Percentiles rank a stretch among this genome's conserved stretches.
These are phyloP conservation scores for Hyla sarda DNA, from an alignment of 2,113 vertebrate species.

Conservation along the genomic window DNA sequence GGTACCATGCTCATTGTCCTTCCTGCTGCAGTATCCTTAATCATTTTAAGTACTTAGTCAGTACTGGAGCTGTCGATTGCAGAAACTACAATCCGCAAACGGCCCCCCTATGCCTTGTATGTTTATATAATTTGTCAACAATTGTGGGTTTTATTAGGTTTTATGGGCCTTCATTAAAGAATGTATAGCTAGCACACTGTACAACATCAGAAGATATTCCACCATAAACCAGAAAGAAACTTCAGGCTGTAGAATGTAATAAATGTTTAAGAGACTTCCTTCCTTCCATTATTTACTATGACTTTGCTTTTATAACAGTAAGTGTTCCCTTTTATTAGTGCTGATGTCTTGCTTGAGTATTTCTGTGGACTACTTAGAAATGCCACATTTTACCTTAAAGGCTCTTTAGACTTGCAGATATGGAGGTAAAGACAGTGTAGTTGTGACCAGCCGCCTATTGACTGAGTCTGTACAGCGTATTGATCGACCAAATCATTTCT, in stretches of 20 bases:
- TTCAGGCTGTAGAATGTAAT: conserved; percentile 88
- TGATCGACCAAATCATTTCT: conserved; percentile 28
- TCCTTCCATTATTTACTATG: conserved; percentile 89
- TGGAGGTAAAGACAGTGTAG: conserved; percentile 8
- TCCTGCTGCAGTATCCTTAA: conserved; percentile 11
- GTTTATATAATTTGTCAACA: conserved; percentile 81
- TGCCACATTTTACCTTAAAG: conserved; percentile 78
- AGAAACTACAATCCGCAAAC: conserved; percentile 31
- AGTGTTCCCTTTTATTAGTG: conserved; percentile 84
- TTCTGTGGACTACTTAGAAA: conserved; percentile 72
- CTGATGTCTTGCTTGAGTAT: conserved; percentile 82
- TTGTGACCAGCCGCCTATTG: not conserved
- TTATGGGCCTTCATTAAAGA: conserved; percentile 91
- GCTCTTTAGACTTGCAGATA: conserved; percentile 72
- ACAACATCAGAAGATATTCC: conserved; percentile 88
- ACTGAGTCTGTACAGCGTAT: not conserved
- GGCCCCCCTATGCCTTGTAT: conserved; percentile 61
- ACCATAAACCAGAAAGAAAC: conserved; percentile 79
- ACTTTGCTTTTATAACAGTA: conserved; percentile 81
- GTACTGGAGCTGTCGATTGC: conserved; percentile 6
- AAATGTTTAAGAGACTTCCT: conserved; percentile 92
- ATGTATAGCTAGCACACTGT: conserved; percentile 80
- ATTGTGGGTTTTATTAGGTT: conserved; percentile 83
- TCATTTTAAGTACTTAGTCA: conserved; percentile 6
- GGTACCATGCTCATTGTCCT: not conserved